Percentiles rank a stretch among this genome's conserved stretches.
Evolutionary conservation across 2,113 vertebrate genomes (phyloP).

Genomic region (Bambusicola thoracicus): DNA sequence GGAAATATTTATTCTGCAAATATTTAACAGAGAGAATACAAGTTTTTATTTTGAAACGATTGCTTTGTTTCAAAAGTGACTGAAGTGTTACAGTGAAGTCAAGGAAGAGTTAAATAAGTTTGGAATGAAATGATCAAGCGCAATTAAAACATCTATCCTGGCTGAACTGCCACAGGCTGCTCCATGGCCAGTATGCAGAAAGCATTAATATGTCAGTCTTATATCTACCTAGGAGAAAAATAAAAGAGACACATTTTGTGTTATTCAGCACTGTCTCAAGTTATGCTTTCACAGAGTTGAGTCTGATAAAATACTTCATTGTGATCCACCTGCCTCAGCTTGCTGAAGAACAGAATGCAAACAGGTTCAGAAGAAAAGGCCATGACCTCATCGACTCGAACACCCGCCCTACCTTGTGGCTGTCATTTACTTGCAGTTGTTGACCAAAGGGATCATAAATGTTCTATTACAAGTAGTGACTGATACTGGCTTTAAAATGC

Average conservation of each 20-base stretch:
- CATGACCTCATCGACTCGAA: not conserved
- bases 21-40: not conserved
- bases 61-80: not conserved
- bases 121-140: not conserved
- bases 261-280: not conserved
- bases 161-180: not conserved
- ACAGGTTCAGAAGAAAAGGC: not conserved
- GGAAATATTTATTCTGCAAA: not conserved
- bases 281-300: not conserved
- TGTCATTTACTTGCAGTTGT: not conserved
- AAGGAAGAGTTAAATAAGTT: not conserved
- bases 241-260: not conserved
- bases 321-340: not conserved
- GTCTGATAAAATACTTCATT: not conserved
- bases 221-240: fast-evolving
- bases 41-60: not conserved
- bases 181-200: fast-evolving
- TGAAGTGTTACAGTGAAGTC: not conserved
- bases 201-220: not conserved
- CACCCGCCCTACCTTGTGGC: not conserved
- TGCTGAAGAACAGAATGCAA: not conserved
- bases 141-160: not conserved
- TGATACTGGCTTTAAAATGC: not conserved
- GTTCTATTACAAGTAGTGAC: not conserved
- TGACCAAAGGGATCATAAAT: not conserved